Evolutionary conservation across 2,888 invertebrate genomes (phyloP).

Genomic region (Phalera bucephala): DNA sequence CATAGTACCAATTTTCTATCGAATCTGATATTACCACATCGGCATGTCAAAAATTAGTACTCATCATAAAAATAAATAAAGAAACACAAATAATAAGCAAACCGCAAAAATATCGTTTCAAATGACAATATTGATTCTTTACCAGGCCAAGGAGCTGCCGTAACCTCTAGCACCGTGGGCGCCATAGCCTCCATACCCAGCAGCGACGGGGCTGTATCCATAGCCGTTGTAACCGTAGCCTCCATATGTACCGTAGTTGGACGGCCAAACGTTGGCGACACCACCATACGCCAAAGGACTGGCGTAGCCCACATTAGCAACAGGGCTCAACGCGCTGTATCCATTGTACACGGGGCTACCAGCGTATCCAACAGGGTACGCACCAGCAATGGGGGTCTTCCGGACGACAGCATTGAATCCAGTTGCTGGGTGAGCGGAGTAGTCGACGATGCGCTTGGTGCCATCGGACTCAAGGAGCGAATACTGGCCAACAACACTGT

Average conservation of each 20-base stretch:
- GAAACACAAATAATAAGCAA: too few species aligned
- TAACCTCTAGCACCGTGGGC: neutral
- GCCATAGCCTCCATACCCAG: slow-evolving; percentile 3
- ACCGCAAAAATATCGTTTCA: too few species aligned
- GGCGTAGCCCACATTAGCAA: neutral
- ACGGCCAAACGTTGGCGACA: neutral
- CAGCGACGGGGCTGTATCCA: neutral
- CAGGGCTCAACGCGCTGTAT: slow-evolving; percentile 2
- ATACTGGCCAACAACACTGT: slow-evolving; percentile 77
- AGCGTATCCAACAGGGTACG: slow-evolving; percentile 5
- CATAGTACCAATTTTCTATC: too few species aligned
- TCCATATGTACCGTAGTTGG: slow-evolving; percentile 2
- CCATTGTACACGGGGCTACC: slow-evolving; percentile 3
- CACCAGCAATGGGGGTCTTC: slow-evolving; percentile 30
- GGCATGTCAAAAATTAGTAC: too few species aligned
- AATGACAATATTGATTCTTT: too few species aligned
- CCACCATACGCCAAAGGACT: neutral
- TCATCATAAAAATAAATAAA: too few species aligned
- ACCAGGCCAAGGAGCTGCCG: too few species aligned
- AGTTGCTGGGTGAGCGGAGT: slow-evolving; percentile 74
- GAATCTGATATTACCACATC: too few species aligned
- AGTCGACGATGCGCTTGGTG: slow-evolving; percentile 74
- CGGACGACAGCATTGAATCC: slow-evolving; percentile 80
- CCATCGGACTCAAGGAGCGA: slow-evolving; percentile 76
- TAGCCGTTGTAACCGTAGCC: neutral